Conservation (phyloP, 2,888 invertebrate species). For the Rhagium mordax region DNA sequence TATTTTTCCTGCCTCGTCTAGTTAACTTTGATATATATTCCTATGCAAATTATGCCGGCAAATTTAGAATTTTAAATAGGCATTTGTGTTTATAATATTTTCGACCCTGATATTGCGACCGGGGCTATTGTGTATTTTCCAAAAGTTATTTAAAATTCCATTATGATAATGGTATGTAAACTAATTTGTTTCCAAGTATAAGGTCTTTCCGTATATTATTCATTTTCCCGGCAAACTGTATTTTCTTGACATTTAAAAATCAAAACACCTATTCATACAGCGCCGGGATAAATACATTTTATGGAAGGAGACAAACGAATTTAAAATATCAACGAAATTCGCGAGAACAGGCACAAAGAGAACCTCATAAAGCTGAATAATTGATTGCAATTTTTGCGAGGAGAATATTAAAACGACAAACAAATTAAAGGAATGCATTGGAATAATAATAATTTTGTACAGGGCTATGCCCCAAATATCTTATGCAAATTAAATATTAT, state of each 20-base stretch:
- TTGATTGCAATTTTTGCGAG: background rate
- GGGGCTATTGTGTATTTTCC: constrained; percentile 41
- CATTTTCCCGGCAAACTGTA: constrained; percentile 19
- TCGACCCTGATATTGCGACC: constrained; percentile 17
- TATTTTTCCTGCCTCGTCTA: constrained; percentile 9
- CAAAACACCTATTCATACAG: constrained; percentile 9
- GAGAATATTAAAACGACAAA: background rate
- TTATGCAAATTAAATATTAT: too few species aligned
- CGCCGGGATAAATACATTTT: constrained; percentile 3
- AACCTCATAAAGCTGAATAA: background rate
- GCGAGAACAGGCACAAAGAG: background rate
- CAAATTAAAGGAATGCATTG: too few species aligned
- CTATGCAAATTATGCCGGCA: constrained; percentile 23
- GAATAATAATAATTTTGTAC: too few species aligned
- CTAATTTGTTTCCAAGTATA: constrained; percentile 42
- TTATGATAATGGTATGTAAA: constrained; percentile 51
- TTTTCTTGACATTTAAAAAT: constrained; percentile 12
- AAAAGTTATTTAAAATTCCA: constrained; percentile 46
- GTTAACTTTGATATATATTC: constrained; percentile 20
- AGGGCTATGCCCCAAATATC: too few species aligned
- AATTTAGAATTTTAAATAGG: constrained; percentile 33
- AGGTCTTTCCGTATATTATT: constrained; percentile 24
- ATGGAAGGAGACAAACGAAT: background rate
- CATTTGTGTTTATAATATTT: constrained; percentile 28
- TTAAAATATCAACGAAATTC: constrained; percentile 5